Percentiles rank a stretch among this genome's conserved stretches.
Conservation (phyloP, 2,888 invertebrate genomes). For the Coecobrya sp. region DNA sequence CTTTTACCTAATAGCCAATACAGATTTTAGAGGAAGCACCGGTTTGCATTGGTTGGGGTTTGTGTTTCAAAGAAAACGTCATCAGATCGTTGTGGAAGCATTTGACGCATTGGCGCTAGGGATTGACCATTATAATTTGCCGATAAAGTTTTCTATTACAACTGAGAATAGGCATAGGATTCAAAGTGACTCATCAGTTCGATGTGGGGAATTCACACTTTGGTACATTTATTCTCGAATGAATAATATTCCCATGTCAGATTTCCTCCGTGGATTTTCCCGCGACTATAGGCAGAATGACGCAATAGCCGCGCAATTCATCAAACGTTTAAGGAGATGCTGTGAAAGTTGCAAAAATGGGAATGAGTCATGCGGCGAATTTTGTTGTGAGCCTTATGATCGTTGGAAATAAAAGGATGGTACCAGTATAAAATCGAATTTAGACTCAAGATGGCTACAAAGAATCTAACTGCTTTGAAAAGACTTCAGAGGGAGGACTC, state of each 20-base stretch:
- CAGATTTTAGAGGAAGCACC: not conserved
- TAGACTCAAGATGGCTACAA: not conserved
- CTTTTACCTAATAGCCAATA: not conserved
- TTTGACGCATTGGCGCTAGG: not conserved
- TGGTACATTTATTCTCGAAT: not conserved
- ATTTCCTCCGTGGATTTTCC: not conserved
- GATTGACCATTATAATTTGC: not conserved
- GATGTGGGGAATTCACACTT: not conserved
- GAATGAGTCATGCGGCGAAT: not conserved
- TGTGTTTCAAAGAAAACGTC: not conserved
- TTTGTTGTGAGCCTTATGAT: not conserved
- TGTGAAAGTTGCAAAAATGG: not conserved
- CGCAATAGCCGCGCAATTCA: not conserved
- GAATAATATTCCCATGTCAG: not conserved
- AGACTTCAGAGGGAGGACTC: no score
- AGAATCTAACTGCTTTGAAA: no score
- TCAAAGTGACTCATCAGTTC: not conserved
- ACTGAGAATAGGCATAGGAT: not conserved
- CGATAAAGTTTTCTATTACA: not conserved
- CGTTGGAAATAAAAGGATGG: not conserved
- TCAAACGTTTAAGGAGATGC: not conserved
- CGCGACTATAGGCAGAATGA: not conserved
- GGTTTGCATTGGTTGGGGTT: not conserved
- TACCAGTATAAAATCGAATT: no score
- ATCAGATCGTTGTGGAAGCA: not conserved